Conservation (phyloP, 2,113 vertebrate genomes). For the Gnathonemus longibarbis region DNA sequence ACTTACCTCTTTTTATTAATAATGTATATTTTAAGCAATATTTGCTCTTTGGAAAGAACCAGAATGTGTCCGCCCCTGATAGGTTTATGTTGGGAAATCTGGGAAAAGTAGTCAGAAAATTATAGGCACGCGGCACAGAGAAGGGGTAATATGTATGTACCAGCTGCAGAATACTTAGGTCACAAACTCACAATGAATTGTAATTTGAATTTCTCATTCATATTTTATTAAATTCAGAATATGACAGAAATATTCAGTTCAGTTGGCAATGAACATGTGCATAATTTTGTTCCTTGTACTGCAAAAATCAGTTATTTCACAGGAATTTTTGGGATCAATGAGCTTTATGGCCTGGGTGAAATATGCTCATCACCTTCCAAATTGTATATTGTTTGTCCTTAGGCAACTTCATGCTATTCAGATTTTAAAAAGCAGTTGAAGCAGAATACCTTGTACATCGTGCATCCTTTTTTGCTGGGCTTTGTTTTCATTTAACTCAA, state of each 20-base stretch:
- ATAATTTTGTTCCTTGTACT: not conserved
- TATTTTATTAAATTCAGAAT: not conserved
- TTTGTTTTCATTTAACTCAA: slow-evolving; percentile 10
- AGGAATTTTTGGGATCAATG: not conserved
- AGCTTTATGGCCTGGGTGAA: not conserved
- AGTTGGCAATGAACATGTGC: not conserved
- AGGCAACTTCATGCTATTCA: slow-evolving; percentile 16
- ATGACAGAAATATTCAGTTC: not conserved
- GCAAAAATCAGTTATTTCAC: not conserved
- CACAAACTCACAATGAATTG: not conserved
- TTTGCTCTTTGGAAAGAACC: not conserved
- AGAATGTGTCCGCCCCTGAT: not conserved
- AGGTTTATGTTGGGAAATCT: not conserved
- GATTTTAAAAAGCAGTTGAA: slow-evolving; percentile 26
- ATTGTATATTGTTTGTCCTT: slow-evolving; percentile 2
- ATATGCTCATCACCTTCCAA: not conserved
- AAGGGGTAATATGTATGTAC: not conserved
- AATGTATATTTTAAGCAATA: not conserved
- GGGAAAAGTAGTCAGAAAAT: not conserved
- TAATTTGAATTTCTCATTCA: not conserved
- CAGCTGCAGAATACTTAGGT: not conserved
- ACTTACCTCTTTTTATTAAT: not conserved
- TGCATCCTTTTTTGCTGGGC: slow-evolving; percentile 22
- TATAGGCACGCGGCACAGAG: not conserved
- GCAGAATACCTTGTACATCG: slow-evolving; percentile 23